Evolutionary conservation across 1,140 invertebrate species (phyloP).

Genomic region (Eubasilissa regina): DNA sequence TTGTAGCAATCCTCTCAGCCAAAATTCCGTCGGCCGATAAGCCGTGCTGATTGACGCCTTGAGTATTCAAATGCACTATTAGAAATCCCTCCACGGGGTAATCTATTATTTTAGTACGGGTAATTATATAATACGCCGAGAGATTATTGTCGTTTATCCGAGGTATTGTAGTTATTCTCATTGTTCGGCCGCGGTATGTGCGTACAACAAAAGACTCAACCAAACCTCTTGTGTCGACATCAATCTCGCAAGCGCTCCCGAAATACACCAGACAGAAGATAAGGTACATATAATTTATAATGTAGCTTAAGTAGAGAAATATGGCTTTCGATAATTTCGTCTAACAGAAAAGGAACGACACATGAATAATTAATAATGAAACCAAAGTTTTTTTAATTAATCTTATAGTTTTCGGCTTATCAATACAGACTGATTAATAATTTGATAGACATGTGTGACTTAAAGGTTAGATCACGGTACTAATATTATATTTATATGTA

Average conservation of each 20-base stretch:
- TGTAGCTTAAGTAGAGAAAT: neutral
- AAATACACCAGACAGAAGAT: conserved; percentile 9
- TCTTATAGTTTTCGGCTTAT: no score
- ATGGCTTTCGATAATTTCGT: no score
- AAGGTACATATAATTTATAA: neutral
- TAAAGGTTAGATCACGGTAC: no score
- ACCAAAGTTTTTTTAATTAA: no score
- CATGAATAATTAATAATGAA: no score
- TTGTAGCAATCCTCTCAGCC: conserved; percentile 14
- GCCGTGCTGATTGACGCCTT: conserved; percentile 48
- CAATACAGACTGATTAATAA: no score
- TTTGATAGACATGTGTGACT: no score
- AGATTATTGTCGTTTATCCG: conserved; percentile 50
- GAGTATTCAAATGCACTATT: conserved; percentile 49
- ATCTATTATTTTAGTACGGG: conserved; percentile 38
- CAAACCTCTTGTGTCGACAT: conserved; percentile 29
- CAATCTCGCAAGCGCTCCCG: conserved; percentile 41
- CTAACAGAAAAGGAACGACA: no score
- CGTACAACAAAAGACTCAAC: conserved; percentile 45
- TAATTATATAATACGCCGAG: conserved; percentile 49
- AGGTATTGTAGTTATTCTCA: conserved; percentile 40
- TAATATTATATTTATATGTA: no score
- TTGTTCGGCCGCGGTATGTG: conserved; percentile 22
- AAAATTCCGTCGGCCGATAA: conserved; percentile 50
- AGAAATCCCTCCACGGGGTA: conserved; percentile 33